Evolutionary conservation across 1,140 invertebrate genomes (phyloP).

Genomic region (Lanistes nyassanus): DNA sequence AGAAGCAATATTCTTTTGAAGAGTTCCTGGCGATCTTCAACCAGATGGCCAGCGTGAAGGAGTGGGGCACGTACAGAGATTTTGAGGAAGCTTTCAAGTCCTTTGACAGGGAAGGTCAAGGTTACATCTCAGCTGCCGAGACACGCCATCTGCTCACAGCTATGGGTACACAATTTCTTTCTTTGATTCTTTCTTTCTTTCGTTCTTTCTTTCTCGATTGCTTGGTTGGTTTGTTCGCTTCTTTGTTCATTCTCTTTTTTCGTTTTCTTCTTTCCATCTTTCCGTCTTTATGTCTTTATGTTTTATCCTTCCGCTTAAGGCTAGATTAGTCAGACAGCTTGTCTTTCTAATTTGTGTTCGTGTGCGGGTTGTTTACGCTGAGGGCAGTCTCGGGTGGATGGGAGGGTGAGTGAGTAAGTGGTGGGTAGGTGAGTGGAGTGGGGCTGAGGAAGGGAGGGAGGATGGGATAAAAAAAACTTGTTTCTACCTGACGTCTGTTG

Average conservation of each 20-base stretch:
- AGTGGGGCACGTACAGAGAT: constrained; percentile 96
- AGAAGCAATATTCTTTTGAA: constrained; percentile 85
- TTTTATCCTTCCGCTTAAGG: no score
- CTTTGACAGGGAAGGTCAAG: constrained; percentile 98
- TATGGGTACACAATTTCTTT: constrained; percentile 76
- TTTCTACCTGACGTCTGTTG: no score
- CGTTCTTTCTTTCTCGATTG: no score
- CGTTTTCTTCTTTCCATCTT: no score
- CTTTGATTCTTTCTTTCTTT: neutral
- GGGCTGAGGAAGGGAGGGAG: no score
- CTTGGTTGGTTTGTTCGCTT: neutral
- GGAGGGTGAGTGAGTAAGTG: neutral
- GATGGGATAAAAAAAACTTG: no score
- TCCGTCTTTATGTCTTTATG: neutral
- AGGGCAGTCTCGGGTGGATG: neutral
- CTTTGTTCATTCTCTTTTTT: neutral
- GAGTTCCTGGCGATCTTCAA: constrained; percentile 98
- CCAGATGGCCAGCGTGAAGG: constrained; percentile 96
- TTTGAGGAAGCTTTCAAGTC: constrained; percentile 99
- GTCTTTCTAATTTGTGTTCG: neutral
- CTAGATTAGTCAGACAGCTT: neutral
- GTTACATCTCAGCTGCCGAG: constrained; percentile 95
- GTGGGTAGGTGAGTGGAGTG: no score
- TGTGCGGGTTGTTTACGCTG: no score
- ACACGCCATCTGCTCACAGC: constrained; percentile 94